These are phyloP conservation scores for Osmerus eperlanus DNA, from an alignment of 2,113 vertebrate genomes.

Conservation along the genomic window DNA sequence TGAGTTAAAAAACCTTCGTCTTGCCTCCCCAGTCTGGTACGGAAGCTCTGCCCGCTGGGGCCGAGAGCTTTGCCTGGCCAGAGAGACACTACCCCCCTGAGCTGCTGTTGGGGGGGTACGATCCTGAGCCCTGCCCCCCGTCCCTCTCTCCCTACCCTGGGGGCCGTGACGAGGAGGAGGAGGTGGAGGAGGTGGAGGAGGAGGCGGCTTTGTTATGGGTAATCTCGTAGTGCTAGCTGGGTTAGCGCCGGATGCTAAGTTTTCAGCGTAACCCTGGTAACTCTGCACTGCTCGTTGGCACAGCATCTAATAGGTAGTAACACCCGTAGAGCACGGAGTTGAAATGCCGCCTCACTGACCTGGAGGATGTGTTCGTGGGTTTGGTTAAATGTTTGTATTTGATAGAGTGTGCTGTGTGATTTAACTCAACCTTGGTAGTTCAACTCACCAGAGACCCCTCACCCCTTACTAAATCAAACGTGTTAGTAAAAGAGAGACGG, in stretches of 20 bases:
- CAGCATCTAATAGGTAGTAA: background rate
- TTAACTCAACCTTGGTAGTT: background rate
- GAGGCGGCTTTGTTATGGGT: constrained; percentile 71
- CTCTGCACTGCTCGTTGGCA: background rate
- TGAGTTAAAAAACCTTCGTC: constrained; percentile 25
- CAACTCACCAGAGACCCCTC: background rate
- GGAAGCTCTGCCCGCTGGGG: constrained; percentile 24
- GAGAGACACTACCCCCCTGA: constrained; percentile 31
- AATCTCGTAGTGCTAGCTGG: constrained; percentile 45
- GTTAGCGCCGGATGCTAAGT: constrained; percentile 38
- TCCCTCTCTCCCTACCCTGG: constrained; percentile 36
- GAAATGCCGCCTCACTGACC: background rate
- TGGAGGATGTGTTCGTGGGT: background rate
- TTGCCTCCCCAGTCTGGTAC: constrained; percentile 45
- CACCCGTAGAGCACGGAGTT: background rate
- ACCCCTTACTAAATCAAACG: background rate
- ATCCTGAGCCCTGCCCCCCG: constrained; percentile 17
- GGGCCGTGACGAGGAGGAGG: constrained; percentile 43
- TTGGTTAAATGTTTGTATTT: background rate
- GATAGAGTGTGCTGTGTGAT: background rate
- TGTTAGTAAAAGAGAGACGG: background rate
- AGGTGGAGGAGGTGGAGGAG: constrained; percentile 62
- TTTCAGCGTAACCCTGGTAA: constrained; percentile 37
- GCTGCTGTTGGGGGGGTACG: constrained; percentile 29
- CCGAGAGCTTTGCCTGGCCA: constrained; percentile 37